Base-by-base conservation (phyloP, 2,888 invertebrate species). In the Calameuta idolon region DNA sequence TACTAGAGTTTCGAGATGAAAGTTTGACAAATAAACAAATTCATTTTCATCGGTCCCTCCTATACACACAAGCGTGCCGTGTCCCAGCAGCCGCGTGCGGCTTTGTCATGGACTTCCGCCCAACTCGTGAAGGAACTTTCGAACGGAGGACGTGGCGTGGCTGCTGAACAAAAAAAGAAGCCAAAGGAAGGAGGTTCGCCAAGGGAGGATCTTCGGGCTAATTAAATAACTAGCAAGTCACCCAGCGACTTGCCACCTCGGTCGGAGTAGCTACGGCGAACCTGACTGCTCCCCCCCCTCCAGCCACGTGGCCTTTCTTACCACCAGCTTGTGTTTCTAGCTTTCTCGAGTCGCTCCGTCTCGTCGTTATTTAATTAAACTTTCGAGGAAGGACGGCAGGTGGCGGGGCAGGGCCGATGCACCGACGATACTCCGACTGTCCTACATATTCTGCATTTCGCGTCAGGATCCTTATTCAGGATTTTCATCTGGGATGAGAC, bases 141-240 rank as follows among this genome's bases (percentile, higher is more conserved):
- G 55, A 12, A 33, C 69, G 37, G 55, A 34, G 73, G 33, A 71
- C 35, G 73, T n/a, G 12, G 73, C 12, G 55, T 30, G 23, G 76
- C 69, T 68, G 79, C 73, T 80, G 84, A 76, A 83, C 87, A 84
- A 85, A 40, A 71, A 87, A 84, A 85, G 15, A 71, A 78, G 68
- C 75, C 78, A 80, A 81, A 77, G 81, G 81, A 78, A 77, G 77
- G 82, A 83, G 82, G 84, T 82, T 84, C 83, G 86, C 85, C 83
- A 85, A 85, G 85, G 85, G 86, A 86, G 87, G 87, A 86, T 90
- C 87, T 87, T 85, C 84, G 83, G 85, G 86, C 87, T 90, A 90
- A 90, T 90, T 90, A 89, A 90, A 90, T 90, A 90, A 90, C 90
- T 89, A 87, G 87, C 86, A 86, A 89, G 88, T 89, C 88, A 88